Conservation (phyloP, 2,113 vertebrate genomes). For the Triplophysa rosa region DNA sequence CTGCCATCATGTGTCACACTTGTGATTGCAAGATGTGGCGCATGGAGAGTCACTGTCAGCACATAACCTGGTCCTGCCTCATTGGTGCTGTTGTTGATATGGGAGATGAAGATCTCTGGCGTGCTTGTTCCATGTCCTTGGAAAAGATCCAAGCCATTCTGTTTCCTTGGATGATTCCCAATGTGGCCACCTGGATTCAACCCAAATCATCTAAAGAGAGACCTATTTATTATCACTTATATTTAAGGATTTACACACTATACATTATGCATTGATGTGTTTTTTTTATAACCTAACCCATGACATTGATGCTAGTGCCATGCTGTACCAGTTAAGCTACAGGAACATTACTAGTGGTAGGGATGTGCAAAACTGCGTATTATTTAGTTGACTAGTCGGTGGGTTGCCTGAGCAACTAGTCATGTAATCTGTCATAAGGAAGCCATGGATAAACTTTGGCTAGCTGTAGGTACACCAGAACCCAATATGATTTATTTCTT, state of each 20-base stretch:
- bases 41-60: constrained; percentile 3
- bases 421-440: too few species aligned
- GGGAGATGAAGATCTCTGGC: neutral
- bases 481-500: too few species aligned
- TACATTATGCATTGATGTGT: constrained; percentile 28
- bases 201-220: constrained; percentile 58
- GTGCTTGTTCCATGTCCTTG: constrained; percentile 2
- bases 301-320: too few species aligned
- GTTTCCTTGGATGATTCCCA: neutral
- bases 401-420: too few species aligned
- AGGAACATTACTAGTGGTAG: too few species aligned
- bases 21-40: constrained; percentile 11
- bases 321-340: too few species aligned
- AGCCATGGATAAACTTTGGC: too few species aligned
- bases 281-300: constrained; percentile 43
- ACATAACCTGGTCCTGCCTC: neutral
- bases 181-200: constrained; percentile 55
- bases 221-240: constrained; percentile 53
- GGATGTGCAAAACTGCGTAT: constrained; percentile 39
- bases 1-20: neutral
- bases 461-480: too few species aligned
- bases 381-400: too few species aligned
- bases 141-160: neutral
- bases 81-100: constrained; percentile 21
- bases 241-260: too few species aligned